A percentile compares a stretch with the other conserved stretches of the same genome.
These are phyloP conservation scores for Eulacestoma nigropectus DNA, from an alignment of 2,113 vertebrate species.

Conservation along the genomic window DNA sequence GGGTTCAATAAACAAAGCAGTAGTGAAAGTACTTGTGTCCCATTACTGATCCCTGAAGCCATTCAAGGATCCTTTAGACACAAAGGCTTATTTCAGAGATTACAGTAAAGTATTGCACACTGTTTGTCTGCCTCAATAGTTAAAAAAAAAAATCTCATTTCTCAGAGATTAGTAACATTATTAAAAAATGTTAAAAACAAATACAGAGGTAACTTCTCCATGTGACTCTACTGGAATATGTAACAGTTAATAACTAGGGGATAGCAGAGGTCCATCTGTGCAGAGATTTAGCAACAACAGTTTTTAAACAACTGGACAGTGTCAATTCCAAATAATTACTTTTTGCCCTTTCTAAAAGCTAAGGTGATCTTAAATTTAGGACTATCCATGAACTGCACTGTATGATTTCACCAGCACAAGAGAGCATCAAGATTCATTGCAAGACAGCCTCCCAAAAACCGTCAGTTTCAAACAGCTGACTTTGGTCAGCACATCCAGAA, in stretches of 20 bases:
- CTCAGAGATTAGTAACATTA: background rate
- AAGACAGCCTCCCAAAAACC: background rate
- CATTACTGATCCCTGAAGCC: constrained; percentile 5
- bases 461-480: background rate
- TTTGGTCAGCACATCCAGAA: constrained; percentile 19
- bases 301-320: background rate
- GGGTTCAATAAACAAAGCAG: background rate
- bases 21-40: background rate
- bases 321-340: background rate
- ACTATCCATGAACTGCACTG: background rate
- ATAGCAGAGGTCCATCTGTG: background rate
- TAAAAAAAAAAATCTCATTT: constrained; percentile 19
- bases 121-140: constrained; percentile 1
- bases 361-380: background rate
- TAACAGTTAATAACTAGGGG: background rate
- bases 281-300: background rate
- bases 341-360: background rate
- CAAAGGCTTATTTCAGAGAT: constrained; percentile 37
- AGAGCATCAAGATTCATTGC: background rate
- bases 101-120: constrained; percentile 27
- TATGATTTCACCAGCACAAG: background rate
- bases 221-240: background rate
- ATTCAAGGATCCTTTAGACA: background rate
- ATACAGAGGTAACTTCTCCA: background rate
- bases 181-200: constrained; percentile 39